Evolutionary conservation across 2,113 vertebrate genomes (phyloP).

Genomic region (Perognathus longimembris): DNA sequence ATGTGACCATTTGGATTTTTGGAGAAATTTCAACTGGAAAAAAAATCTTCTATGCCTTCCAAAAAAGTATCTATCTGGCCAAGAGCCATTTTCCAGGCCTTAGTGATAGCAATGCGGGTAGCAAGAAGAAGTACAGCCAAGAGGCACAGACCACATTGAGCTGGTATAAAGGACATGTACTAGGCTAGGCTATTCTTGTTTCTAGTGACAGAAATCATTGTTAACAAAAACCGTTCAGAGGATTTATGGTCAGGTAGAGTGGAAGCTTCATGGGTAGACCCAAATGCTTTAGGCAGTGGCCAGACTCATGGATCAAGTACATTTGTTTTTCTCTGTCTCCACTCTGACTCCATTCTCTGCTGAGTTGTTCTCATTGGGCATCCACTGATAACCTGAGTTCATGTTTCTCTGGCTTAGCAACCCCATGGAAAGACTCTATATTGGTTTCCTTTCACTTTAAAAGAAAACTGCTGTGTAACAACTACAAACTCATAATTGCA

Average conservation of each 20-base stretch:
- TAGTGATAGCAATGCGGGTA: neutral
- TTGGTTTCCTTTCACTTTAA: neutral
- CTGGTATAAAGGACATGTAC: neutral
- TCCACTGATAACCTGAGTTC: neutral
- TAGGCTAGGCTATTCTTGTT: slow-evolving; percentile 2
- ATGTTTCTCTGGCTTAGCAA: slow-evolving; percentile 16
- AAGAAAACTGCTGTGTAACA: neutral
- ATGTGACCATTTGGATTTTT: neutral
- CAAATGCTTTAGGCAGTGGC: slow-evolving; percentile 13
- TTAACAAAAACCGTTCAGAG: neutral
- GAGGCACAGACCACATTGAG: neutral
- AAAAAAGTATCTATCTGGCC: neutral
- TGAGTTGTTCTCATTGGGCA: neutral
- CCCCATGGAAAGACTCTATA: slow-evolving; percentile 7
- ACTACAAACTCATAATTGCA: slow-evolving; percentile 35
- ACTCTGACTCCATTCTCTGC: slow-evolving; percentile 23
- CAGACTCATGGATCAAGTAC: neutral
- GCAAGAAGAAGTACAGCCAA: neutral
- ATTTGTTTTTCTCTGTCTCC: slow-evolving; percentile 1
- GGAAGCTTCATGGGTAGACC: neutral
- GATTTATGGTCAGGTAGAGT: neutral
- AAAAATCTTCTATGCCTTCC: slow-evolving; percentile 29
- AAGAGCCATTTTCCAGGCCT: neutral
- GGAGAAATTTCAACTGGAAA: slow-evolving; percentile 27
- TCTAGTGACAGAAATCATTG: slow-evolving; percentile 27